Evolutionary conservation across 2,113 vertebrate genomes (phyloP).

Genomic region (Rhipidura dahli): DNA sequence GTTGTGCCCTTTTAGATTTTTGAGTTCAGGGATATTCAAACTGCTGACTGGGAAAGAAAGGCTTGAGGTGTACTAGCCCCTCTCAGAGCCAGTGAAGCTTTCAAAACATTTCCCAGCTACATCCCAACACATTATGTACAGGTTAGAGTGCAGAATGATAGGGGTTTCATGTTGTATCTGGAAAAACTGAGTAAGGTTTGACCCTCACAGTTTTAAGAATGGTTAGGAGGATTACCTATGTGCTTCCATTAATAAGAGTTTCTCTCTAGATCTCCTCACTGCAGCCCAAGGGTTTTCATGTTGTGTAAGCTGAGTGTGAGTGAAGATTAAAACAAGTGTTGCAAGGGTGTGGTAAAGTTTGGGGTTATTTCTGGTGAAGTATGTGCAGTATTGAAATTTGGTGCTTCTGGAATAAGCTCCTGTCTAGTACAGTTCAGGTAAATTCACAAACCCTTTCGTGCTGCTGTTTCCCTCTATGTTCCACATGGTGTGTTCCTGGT

Average conservation of each 20-base stretch:
- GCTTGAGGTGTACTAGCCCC: background rate
- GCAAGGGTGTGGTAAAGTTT: background rate
- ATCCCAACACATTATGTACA: background rate
- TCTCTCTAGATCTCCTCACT: background rate
- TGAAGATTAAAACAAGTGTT: background rate
- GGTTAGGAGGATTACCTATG: background rate
- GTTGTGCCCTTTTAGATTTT: background rate
- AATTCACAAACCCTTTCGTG: background rate
- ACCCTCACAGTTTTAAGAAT: background rate
- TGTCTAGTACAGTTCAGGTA: background rate
- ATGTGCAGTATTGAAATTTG: background rate
- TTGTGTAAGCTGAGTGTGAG: background rate
- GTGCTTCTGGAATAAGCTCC: background rate
- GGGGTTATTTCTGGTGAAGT: background rate
- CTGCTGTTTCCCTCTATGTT: fast-evolving
- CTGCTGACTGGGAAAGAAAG: background rate
- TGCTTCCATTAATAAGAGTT: background rate
- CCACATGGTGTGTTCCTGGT: fast-evolving
- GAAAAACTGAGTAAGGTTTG: background rate
- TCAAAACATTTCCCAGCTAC: background rate
- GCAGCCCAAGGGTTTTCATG: background rate
- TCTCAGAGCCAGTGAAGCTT: background rate
- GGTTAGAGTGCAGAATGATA: background rate
- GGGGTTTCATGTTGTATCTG: background rate
- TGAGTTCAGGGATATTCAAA: background rate